Base-by-base conservation (phyloP, 2,888 invertebrate genomes). In the Athrips mouffetella region DNA sequence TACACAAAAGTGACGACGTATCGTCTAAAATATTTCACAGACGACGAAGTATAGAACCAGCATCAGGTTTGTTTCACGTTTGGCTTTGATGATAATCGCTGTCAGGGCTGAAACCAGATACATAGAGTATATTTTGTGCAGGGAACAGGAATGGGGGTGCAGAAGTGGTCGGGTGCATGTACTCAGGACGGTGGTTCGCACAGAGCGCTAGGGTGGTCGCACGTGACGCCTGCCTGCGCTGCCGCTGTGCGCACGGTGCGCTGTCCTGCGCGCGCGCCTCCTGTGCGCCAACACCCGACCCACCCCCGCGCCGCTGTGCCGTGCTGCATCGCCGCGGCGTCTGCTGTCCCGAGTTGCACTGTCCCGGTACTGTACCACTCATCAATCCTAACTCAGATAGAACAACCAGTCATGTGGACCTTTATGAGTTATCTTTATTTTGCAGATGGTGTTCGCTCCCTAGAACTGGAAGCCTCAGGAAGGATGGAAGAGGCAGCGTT, bases 311-410 rank as follows among this genome's bases (percentile, higher is more conserved):
- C 15, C 92, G 93, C 46, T 96, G 96, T 75, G 91, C 93, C 51
- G 81, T 93, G 31, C 89, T 93, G 40, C 93, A 94, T 54, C 89
- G 91, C 58, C 90, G 90, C 55, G 91, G 90, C 51, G 87, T 90
- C 42, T 96, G 96, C 80, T 96, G 96, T 73, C 92, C 94, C 0
- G 92, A 94, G 68, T 81, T 96, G 57, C 90, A 94, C 47, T 96
- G 96, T 73, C 90, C 91, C 65, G 92, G 94, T 90, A 67, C 25
- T 8, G 3, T 18, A n/a, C 20, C n/a, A 5, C 15, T 5, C 8
- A 2, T 33, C 15, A 2, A 11, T n/a, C 11, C 11, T n/a, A 30
- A n/a, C 4, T 5, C 11, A n/a, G 11, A 30, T 1, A 11, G 8
- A 18, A 1, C 1, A 20, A 35, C n/a, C n/a, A n/a, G n/a, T n/a